A percentile compares a stretch with the other conserved stretches of the same genome.
Evolutionary conservation across 2,113 vertebrate genomes (phyloP).

Genomic region (Platichthys stellatus): DNA sequence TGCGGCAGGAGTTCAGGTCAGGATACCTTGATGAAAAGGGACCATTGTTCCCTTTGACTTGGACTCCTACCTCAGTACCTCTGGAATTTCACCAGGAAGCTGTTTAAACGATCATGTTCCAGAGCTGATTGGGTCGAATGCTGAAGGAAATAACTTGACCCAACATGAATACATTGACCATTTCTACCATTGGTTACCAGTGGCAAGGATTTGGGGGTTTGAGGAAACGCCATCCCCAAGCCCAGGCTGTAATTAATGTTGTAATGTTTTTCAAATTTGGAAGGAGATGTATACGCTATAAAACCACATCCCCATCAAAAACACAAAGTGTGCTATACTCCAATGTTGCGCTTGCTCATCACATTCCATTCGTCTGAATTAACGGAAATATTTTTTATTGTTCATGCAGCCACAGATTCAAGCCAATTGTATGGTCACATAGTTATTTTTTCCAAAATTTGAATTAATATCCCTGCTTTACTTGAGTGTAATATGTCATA

Average conservation of each 20-base stretch:
- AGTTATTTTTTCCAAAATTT: conserved; percentile 23
- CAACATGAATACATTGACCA: conserved; percentile 51
- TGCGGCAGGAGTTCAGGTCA: conserved; percentile 63
- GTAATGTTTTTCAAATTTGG: conserved; percentile 75
- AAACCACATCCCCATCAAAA: conserved; percentile 69
- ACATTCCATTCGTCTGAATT: conserved; percentile 51
- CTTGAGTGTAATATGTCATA: background rate
- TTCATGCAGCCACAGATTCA: conserved; percentile 28
- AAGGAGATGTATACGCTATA: conserved; percentile 52
- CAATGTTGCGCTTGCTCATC: conserved; percentile 63
- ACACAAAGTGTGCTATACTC: conserved; percentile 46
- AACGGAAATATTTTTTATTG: conserved; percentile 27
- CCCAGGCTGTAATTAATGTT: conserved; percentile 69
- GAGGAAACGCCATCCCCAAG: conserved; percentile 59
- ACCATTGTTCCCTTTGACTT: conserved; percentile 62
- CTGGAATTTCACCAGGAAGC: conserved; percentile 58
- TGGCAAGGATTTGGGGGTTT: conserved; percentile 62
- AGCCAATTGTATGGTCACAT: conserved; percentile 21
- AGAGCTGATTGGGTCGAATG: conserved; percentile 54
- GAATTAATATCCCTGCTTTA: background rate
- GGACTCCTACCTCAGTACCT: conserved; percentile 41
- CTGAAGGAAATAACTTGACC: conserved; percentile 47
- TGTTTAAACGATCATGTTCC: conserved; percentile 70
- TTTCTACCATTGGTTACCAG: conserved; percentile 61
- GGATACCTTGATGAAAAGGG: conserved; percentile 72